Base-by-base conservation (phyloP, 2,113 vertebrate genomes). In the Rhabdornis inornatus region DNA sequence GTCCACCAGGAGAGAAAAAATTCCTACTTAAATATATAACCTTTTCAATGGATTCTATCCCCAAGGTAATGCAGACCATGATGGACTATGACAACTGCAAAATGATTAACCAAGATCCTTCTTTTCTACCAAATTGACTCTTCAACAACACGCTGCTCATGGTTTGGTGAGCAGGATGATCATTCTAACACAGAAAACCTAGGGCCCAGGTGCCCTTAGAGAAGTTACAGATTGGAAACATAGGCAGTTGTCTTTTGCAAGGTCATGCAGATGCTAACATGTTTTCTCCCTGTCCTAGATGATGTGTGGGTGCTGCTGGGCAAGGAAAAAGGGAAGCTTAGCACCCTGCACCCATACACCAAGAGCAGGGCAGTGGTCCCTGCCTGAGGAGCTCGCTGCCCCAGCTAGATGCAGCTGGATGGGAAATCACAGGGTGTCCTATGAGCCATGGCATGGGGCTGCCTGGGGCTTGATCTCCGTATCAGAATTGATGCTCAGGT, bases 71-170 rank as follows among this genome's bases (percentile, higher is more conserved):
- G 57, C 4, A 47, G 27, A 57, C 7, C 15, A n/a, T 4, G 0
- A 31, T 0, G 0, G 22, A 72, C 40, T 57, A 53, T 0, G 4
- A 59, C 0, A 0, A 24, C 33, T 30, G 23, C 35, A 71, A 83
- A 93, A 82, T 15, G 8, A 82, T 76, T 87, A 89, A 68, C 30
- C 3, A 16, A 83, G 64, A 68, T 25, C 17, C 35, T 50, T 78
- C 20, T 90, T 83, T 72, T 72, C n/a, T 55, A 55, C 47, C 66
- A 80, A 82, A 69, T 2, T 0, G 1, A 68, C 37, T 71, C 49
- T 76, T 64, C 24, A 44, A 69, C 49, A 72, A 80, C 13, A 35
- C 15, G 12, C 39, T 77, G 30, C 16, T 94, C 27, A 33, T 27
- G 17, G n/a, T 28, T 85, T 8, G 9, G 45, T 9, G 24, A 80